These are phyloP conservation scores for Aporrectodea caliginosa DNA, from an alignment of 1,140 invertebrate genomes.

Conservation along the genomic window DNA sequence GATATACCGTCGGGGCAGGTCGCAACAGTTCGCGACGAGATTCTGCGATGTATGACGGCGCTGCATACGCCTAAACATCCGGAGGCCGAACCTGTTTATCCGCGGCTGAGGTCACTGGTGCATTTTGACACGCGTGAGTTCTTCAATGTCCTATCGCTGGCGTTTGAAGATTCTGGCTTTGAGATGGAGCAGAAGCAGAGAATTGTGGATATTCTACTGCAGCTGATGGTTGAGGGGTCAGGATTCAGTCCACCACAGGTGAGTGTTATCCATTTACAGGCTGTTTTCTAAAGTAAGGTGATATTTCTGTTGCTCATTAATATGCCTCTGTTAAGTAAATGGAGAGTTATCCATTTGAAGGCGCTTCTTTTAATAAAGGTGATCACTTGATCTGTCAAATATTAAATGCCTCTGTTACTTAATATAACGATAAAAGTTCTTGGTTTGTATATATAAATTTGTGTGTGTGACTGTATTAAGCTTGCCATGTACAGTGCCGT, in stretches of 20 bases:
- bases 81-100: constrained; percentile 68
- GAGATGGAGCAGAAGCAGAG: constrained; percentile 64
- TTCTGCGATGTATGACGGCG: constrained; percentile 58
- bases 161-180: constrained; percentile 77
- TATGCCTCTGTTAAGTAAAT: too few species aligned
- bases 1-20: constrained; percentile 69
- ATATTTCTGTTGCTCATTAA: too few species aligned
- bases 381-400: too few species aligned
- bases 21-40: constrained; percentile 65
- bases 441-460: too few species aligned
- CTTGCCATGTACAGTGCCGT: too few species aligned
- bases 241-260: constrained; percentile 53
- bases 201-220: constrained; percentile 74
- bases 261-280: too few species aligned
- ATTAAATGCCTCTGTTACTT: too few species aligned
- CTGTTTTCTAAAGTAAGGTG: too few species aligned
- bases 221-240: constrained; percentile 69
- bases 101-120: constrained; percentile 74
- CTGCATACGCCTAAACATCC: constrained; percentile 65
- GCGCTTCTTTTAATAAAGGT: too few species aligned
- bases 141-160: constrained; percentile 73
- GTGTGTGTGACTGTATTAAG: too few species aligned
- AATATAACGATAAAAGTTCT: too few species aligned
- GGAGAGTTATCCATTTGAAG: too few species aligned
- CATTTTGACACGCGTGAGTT: constrained; percentile 84